Conservation (phyloP, 37 sponge, comb jelly and placozoan genomes). For the Halichondria panicea region DNA sequence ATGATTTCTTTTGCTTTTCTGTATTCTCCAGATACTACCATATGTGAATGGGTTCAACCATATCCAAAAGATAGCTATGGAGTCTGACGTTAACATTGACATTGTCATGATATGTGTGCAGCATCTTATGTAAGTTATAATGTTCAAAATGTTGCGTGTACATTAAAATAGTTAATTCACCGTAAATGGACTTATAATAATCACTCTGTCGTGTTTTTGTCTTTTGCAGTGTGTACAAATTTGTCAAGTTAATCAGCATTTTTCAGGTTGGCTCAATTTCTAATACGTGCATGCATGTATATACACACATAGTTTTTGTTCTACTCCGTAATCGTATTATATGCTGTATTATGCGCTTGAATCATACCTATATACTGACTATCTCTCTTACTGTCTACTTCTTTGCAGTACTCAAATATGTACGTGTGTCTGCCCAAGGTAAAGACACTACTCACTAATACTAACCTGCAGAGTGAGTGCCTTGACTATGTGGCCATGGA, state of each 20-base stretch:
- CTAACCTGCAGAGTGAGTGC: conserved; percentile 54
- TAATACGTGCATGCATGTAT: not conserved
- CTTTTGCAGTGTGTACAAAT: conserved; percentile 58
- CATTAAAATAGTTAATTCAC: not conserved
- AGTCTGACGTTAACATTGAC: conserved; percentile 66
- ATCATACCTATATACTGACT: not conserved
- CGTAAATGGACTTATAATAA: no score
- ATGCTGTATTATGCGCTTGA: no score
- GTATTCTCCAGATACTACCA: conserved; percentile 57
- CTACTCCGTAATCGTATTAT: no score
- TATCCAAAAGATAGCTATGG: conserved; percentile 61
- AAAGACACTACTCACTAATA: conserved; percentile 37
- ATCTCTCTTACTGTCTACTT: not conserved
- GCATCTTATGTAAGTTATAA: conserved; percentile 73
- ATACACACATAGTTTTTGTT: no score
- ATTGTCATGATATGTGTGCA: conserved; percentile 74
- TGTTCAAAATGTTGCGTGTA: not conserved
- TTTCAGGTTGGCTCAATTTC: conserved; percentile 64
- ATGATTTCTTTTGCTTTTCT: no score
- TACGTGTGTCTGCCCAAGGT: conserved; percentile 70
- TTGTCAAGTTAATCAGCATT: conserved; percentile 62
- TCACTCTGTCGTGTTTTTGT: conserved; percentile 4
- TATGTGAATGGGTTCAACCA: conserved; percentile 87
- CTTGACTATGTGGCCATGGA: conserved; percentile 58
- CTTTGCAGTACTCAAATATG: conserved; percentile 72